Base-by-base conservation (phyloP, 2,888 invertebrate genomes). In the Piscicola geometra region DNA sequence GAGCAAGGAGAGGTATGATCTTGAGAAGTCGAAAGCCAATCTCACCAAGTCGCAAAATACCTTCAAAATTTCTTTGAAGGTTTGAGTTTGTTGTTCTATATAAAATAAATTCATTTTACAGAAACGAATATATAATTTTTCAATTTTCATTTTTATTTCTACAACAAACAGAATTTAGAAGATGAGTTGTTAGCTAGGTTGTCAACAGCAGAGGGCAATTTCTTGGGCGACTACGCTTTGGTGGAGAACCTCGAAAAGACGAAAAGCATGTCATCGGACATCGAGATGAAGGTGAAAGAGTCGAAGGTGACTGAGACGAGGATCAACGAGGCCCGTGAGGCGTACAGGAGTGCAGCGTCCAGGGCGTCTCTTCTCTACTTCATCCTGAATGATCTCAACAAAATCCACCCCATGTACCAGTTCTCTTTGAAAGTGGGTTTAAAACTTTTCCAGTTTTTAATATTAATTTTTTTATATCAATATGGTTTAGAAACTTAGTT, bases 161-260 rank as follows among this genome's bases (percentile, higher is more conserved):
- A 12, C 15, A 18, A 41, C 35, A 28, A 67, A 25, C 32, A 73
- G 75, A 69, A 90, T 75, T 88, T 97, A 71, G 97, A 97, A 88
- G 96, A 97, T 85, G 94, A 94, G 84, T 88, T 97, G 21, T 87
- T 97, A 0, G 93, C 93, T 0, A 89, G 94, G 75, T 87, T 95
- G 76, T 94, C 94, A 0, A 93, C 94, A 1, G 95, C 95, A 3
- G 93, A 93, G 74, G 93, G 94, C 0, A 94, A 97, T 87, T 91
- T 97, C 83, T 87, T 97, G 60, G 95, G 93, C 21, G 96, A 97
- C 85, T 94, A 94, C 0, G 94, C 93, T 15, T 88, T 97, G 71
- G 96, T 97, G 0, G 96, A 97, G 85, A 97, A 96, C 87, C 89
- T 97, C 79, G 97, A 97, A 86, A 94, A 92, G 0, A 97, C 96